phyloP scores from a whole-genome alignment of 92 coral and sea anemone genomes.

The Porites evermanni region DNA sequence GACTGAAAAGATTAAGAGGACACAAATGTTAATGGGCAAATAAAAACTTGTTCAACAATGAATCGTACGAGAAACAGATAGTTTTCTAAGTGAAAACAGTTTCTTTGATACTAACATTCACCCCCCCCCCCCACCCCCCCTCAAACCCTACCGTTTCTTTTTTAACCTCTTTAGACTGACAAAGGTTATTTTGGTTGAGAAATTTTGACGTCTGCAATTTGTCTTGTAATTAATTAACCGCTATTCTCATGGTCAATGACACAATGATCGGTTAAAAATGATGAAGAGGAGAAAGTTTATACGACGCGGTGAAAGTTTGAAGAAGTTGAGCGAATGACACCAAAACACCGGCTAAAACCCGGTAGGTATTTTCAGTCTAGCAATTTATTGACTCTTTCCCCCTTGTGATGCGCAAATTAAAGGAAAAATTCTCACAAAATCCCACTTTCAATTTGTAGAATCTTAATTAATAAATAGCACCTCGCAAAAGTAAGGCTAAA shows the following conservation, averaged over 20 bases:
- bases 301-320: not conserved
- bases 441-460: too few relatives aligned
- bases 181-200: not conserved
- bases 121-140: too few relatives aligned
- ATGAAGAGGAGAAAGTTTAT: slow-evolving; percentile 5
- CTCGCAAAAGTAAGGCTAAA: too few relatives aligned
- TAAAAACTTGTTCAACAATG: too few relatives aligned
- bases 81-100: too few relatives aligned
- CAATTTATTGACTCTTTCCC: too few relatives aligned
- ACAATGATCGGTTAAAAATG: not conserved
- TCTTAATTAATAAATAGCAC: too few relatives aligned
- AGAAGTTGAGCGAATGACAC: not conserved
- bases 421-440: too few relatives aligned
- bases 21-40: too few relatives aligned
- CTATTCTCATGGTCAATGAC: slow-evolving; percentile 7
- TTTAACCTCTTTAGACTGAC: not conserved
- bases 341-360: slow-evolving; percentile 21
- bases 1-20: not conserved
- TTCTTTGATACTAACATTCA: too few relatives aligned
- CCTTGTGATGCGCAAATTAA: too few relatives aligned
- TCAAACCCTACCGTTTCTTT: not conserved
- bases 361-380: not conserved
- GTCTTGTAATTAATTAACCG: slow-evolving; percentile 6
- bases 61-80: too few relatives aligned
- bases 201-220: not conserved